Percentiles rank a stretch among this genome's conserved stretches.
phyloP scores from a whole-genome alignment of 2,113 vertebrate genomes.

The Pseudorhombus dupliciocellatus region DNA sequence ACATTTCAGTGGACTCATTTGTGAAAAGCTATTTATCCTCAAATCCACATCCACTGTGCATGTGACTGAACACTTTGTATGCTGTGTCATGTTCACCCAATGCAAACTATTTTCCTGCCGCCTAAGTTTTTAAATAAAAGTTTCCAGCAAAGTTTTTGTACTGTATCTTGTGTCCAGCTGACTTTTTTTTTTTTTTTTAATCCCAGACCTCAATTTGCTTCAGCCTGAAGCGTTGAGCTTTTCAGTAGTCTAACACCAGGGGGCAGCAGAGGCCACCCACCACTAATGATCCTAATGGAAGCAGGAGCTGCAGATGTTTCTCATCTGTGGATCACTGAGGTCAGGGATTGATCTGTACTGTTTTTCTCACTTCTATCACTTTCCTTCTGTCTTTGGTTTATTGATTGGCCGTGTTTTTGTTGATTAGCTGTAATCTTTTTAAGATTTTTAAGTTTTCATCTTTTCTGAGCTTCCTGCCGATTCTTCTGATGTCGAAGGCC shows the following conservation, averaged over 20 bases:
- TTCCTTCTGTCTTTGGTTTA: no score
- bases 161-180: background rate
- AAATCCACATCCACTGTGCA: slow-evolving; percentile 18
- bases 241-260: slow-evolving; percentile 41
- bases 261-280: slow-evolving; percentile 56
- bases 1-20: background rate
- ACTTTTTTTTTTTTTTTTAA: background rate
- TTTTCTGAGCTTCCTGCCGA: no score
- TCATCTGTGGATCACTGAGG: no score
- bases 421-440: no score
- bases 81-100: slow-evolving; percentile 21
- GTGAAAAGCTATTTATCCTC: background rate
- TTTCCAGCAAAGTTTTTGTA: slow-evolving; percentile 29
- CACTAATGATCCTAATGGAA: background rate
- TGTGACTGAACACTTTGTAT: slow-evolving; percentile 38
- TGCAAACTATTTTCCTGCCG: slow-evolving; percentile 17
- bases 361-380: no score
- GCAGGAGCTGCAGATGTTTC: no score
- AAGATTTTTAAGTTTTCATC: no score
- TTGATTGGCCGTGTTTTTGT: no score
- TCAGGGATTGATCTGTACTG: no score
- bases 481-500: no score
- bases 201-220: background rate
- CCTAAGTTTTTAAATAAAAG: slow-evolving; percentile 49
- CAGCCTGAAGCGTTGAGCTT: background rate